Percentiles rank a stretch among this genome's conserved stretches.
Conservation (phyloP, 2,797 vertebrate genomes). For the Microctenopoma stevenorrisi region DNA sequence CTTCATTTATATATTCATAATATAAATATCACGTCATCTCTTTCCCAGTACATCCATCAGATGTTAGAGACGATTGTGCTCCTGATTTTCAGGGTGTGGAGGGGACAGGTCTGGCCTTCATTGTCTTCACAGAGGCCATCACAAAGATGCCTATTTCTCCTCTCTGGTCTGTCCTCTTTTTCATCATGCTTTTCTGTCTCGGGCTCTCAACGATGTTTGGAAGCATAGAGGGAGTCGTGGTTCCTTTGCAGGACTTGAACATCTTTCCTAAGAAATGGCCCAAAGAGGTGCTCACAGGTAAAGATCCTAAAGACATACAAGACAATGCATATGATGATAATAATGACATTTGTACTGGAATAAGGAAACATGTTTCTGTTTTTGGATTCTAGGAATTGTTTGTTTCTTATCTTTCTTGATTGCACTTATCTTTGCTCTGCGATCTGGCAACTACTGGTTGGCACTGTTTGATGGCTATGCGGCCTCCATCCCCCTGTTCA, state of each 20-base stretch:
- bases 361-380: not conserved
- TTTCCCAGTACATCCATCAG: not conserved
- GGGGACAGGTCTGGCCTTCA: slow-evolving; percentile 95
- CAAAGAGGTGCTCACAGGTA: slow-evolving; percentile 82
- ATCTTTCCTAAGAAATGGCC: slow-evolving; percentile 85
- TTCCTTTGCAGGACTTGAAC: slow-evolving; percentile 90
- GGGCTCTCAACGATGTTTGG: slow-evolving; percentile 98
- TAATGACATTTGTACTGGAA: not conserved
- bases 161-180: slow-evolving; percentile 94
- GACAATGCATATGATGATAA: not conserved
- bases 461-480: slow-evolving; percentile 91
- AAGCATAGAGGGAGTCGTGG: slow-evolving; percentile 90
- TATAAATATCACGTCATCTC: too few relatives aligned
- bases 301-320: not conserved
- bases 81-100: slow-evolving; percentile 88
- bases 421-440: slow-evolving; percentile 86
- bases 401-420: not conserved
- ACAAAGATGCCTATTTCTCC: slow-evolving; percentile 94
- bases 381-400: slow-evolving; percentile 70
- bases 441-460: slow-evolving; percentile 95
- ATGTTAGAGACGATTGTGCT: not conserved
- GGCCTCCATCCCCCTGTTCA: slow-evolving; percentile 92
- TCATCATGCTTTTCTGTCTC: slow-evolving; percentile 96
- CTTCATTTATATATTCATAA: not conserved
- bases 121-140: slow-evolving; percentile 97